phyloP scores from a whole-genome alignment of 2,113 vertebrate species.

The Channa argus region DNA sequence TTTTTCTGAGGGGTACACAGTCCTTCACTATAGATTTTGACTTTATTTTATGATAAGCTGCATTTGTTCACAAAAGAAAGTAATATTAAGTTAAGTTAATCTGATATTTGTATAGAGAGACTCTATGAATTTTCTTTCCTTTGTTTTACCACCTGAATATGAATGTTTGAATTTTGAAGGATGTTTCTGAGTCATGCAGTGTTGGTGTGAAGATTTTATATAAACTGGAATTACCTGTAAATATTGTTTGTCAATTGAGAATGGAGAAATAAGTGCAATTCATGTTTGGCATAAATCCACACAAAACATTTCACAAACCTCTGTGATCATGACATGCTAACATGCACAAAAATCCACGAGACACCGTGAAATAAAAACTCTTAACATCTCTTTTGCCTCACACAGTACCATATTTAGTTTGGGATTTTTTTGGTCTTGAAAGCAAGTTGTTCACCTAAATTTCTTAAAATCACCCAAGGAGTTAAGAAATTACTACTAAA shows the following conservation, averaged over 20 bases:
- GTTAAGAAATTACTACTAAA: no score
- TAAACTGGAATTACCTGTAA: constrained; percentile 75
- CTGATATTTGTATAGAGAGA: constrained; percentile 13
- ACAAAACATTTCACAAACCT: constrained; percentile 38
- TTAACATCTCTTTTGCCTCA: background rate
- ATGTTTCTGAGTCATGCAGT: constrained; percentile 21
- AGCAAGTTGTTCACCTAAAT: no score
- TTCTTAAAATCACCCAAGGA: no score
- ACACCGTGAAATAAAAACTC: constrained; percentile 57
- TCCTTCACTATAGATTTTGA: constrained; percentile 1
- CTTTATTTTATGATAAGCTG: constrained; percentile 21
- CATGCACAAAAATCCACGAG: constrained; percentile 35
- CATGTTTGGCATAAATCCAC: constrained; percentile 38
- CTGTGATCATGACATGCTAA: constrained; percentile 39
- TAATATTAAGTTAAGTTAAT: no score
- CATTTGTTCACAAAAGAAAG: no score
- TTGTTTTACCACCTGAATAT: constrained; percentile 14
- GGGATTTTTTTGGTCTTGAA: no score
- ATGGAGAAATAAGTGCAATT: constrained; percentile 61
- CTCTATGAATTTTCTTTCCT: constrained; percentile 51
- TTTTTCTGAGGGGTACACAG: constrained; percentile 20
- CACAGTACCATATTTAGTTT: no score
- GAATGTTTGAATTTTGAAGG: constrained; percentile 26
- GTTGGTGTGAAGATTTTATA: constrained; percentile 75
- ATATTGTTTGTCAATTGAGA: constrained; percentile 74